Evolutionary conservation across 2,888 invertebrate species (phyloP).

Genomic region (Noctuana brunneofusca): DNA sequence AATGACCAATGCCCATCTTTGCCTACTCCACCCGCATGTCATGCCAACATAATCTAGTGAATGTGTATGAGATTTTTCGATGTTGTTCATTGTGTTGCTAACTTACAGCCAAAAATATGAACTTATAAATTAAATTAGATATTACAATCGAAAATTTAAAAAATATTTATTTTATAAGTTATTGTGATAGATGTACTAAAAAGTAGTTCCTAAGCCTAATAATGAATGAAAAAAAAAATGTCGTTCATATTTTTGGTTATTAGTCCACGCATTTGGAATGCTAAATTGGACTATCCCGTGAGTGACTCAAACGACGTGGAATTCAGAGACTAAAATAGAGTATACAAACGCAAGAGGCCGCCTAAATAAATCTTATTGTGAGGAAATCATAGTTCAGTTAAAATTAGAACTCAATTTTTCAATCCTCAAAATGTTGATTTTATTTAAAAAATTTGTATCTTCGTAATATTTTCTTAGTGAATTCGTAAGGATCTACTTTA

Average conservation of each 20-base stretch:
- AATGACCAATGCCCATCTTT: conserved; percentile 36
- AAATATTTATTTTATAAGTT: no score
- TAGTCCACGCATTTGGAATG: conserved; percentile 61
- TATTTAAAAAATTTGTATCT: background rate
- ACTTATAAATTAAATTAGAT: background rate
- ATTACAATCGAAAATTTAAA: no score
- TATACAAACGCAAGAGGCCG: conserved; percentile 9
- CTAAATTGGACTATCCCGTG: conserved; percentile 53
- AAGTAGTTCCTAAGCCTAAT: background rate
- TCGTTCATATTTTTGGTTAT: conserved; percentile 30
- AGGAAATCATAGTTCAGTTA: conserved; percentile 3
- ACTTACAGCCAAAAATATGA: conserved; percentile 41
- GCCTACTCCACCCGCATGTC: conserved; percentile 61
- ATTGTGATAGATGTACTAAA: no score
- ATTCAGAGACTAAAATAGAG: conserved; percentile 44
- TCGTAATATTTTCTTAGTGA: background rate
- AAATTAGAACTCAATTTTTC: conserved; percentile 21
- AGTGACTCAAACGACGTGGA: conserved; percentile 47
- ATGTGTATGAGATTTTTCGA: conserved; percentile 39
- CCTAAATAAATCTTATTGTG: conserved; percentile 5
- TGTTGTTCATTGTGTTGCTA: conserved; percentile 60
- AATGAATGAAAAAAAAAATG: background rate
- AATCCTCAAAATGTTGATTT: background rate
- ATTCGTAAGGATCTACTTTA: background rate
- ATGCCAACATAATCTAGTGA: conserved; percentile 57